Evolutionary conservation across 2,113 vertebrate genomes (phyloP).

Genomic region (Danio rerio): GRCz12tu NC_133196.1:33223501-33224000

Average conservation of each 20-base stretch:
- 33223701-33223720: conserved; percentile 16
- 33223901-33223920: no score
- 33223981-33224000: no score
- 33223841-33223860: no score
- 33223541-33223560: conserved; percentile 33
- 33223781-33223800: not conserved
- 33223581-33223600: not conserved
- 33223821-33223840: not conserved
- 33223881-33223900: no score
- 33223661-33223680: conserved; percentile 29
- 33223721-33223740: conserved; percentile 20
- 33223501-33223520: conserved; percentile 41
- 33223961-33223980: no score
- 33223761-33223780: not conserved
- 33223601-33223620: conserved; percentile 34
- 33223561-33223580: conserved; percentile 16
- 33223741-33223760: not conserved
- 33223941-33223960: no score
- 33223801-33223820: not conserved
- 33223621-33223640: conserved; percentile 27
- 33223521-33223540: conserved; percentile 45
- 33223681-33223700: conserved; percentile 29
- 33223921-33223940: no score
- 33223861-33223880: no score
- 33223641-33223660: conserved; percentile 15